Evolutionary conservation across 2,113 vertebrate genomes (phyloP), one percentile per base, ranked within the genome.

Genomic region (Ranitomeya variabilis): DNA sequence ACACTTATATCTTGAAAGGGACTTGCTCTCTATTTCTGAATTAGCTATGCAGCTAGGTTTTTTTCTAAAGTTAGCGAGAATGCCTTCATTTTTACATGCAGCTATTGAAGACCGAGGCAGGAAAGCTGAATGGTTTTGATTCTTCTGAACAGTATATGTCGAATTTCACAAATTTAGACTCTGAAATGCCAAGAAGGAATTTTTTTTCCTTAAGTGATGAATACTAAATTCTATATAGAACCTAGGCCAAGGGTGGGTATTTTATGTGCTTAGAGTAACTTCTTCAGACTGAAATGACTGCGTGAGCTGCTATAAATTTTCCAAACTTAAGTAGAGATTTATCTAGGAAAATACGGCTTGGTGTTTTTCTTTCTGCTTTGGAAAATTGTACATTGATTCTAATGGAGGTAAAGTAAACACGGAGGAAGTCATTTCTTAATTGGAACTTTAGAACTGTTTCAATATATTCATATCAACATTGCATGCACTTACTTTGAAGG

Each of bases 1-100:
- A 78, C 85, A 62, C 74, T 86, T 79, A 87, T 79, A 79, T 78
- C 73, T 87, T 87, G 85, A 87, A 87, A 78, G 82, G 18, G 67
- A 84, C 81, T 83, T 67, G 81, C n/a, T 83, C 81, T 52, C 31
- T 0, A 83, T 83, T 83, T 84, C 82, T 55, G 31, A 84, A 84
- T 84, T 84, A 84, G 71, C 82, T 83, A 69, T 52, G 81, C 31
- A 52, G 81, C 52, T 83, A 19, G 55, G 23, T 18, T 9, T 83
- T 83, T 83, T 83, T 83, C 69, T 45, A 82, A 67, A 45, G 31
- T 67, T 83, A 1, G 21, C 51, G 54, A 83, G 67, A 83, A 83
- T 67, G 45, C 81, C 81, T 69, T 69, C 45, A 52, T 83, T 83
- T 80, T 83, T 83, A 83, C 62, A 83, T 67, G 54, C 62, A 14